Conservation (phyloP, 2,113 vertebrate species). For the Aspiorhynchus laticeps region DNA sequence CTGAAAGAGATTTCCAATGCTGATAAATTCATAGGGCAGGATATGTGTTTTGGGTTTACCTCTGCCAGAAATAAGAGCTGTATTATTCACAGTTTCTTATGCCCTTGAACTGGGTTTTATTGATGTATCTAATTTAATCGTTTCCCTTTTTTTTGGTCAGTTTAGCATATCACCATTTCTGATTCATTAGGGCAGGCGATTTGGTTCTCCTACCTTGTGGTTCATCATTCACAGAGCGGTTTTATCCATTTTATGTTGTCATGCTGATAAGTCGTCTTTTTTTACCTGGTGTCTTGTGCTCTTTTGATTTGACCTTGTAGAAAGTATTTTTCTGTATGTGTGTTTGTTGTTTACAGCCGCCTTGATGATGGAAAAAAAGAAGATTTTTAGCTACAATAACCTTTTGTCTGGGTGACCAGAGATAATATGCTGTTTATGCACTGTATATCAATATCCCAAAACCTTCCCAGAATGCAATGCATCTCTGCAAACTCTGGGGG, state of each 20-base stretch:
- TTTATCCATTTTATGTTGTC: constrained; percentile 31
- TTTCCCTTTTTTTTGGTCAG: background rate
- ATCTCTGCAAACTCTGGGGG: background rate
- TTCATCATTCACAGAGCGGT: constrained; percentile 3
- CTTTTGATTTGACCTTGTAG: constrained; percentile 51
- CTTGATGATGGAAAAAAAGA: constrained; percentile 28
- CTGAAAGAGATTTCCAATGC: constrained; percentile 23
- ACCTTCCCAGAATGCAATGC: background rate
- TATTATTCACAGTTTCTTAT: background rate
- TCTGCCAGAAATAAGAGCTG: background rate
- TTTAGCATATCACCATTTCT: constrained; percentile 9
- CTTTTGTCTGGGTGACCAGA: background rate
- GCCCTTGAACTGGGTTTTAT: constrained; percentile 32
- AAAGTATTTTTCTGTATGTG: constrained; percentile 54
- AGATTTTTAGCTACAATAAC: constrained; percentile 18
- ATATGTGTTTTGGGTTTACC: background rate
- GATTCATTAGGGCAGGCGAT: background rate
- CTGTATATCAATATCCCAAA: background rate
- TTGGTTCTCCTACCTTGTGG: background rate
- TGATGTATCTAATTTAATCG: background rate
- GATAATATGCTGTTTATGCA: background rate
- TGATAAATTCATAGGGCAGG: constrained; percentile 9
- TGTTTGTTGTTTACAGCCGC: constrained; percentile 48
- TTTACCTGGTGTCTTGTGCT: constrained; percentile 9
- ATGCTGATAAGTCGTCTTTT: constrained; percentile 19